Evolutionary conservation across 2,113 vertebrate genomes (phyloP).

Genomic region (Heteronetta atricapilla): DNA sequence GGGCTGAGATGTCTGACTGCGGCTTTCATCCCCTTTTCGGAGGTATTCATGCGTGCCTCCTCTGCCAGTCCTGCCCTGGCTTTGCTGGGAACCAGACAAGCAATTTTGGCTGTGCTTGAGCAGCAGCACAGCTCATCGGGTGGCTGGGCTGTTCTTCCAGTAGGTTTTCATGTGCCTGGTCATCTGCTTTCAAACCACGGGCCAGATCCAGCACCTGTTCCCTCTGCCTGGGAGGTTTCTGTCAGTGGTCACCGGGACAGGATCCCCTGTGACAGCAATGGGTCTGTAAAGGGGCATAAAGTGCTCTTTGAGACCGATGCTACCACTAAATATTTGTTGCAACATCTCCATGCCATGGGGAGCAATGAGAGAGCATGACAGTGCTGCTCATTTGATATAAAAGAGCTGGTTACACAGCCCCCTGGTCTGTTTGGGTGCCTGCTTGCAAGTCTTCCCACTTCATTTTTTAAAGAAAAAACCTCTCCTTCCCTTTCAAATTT

Average conservation of each 20-base stretch:
- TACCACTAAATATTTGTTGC: background rate
- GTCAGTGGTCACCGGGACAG: background rate
- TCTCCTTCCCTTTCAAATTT: background rate
- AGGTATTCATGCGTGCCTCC: background rate
- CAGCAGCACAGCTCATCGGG: background rate
- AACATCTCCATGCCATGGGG: rapidly evolving
- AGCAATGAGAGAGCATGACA: background rate
- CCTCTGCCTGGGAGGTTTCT: background rate
- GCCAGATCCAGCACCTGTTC: background rate
- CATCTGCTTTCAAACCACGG: background rate
- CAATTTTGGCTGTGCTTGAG: background rate
- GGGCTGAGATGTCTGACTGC: background rate
- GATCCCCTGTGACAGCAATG: background rate
- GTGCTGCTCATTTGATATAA: background rate
- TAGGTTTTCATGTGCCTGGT: background rate
- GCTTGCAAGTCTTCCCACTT: background rate
- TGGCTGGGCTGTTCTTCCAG: background rate
- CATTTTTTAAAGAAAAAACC: background rate
- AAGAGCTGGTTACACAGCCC: background rate
- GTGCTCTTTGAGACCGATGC: background rate
- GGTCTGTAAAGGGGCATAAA: background rate
- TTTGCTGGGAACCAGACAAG: background rate
- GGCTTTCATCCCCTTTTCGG: background rate
- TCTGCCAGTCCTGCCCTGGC: background rate
- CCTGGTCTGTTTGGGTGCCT: background rate